phyloP scores from a whole-genome alignment of 2,797 vertebrate genomes.

The Lates japonicus region DNA sequence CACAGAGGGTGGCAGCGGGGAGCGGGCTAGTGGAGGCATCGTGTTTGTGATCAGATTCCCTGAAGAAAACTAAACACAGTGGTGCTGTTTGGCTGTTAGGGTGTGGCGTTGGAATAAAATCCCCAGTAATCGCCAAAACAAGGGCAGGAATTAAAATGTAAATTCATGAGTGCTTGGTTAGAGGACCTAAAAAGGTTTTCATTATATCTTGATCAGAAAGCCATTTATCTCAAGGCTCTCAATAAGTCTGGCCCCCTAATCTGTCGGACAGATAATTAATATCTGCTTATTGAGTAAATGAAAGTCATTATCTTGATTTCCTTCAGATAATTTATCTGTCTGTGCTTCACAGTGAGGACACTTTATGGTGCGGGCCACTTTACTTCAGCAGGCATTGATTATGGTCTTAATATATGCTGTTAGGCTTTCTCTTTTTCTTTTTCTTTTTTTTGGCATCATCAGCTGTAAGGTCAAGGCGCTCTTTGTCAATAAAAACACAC shows the following conservation, averaged over 20 bases:
- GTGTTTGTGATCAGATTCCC: constrained; percentile 59
- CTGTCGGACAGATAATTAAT: constrained; percentile 83
- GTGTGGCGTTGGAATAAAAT: constrained; percentile 46
- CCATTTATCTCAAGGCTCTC: constrained; percentile 78
- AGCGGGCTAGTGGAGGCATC: constrained; percentile 9
- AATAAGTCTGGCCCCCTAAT: constrained; percentile 75
- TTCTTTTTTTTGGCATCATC: constrained; percentile 32
- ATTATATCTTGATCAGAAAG: constrained; percentile 80
- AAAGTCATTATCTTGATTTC: constrained; percentile 84
- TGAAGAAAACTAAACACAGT: constrained; percentile 53
- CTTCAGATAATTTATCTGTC: constrained; percentile 78
- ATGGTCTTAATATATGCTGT: constrained; percentile 41
- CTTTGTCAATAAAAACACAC: constrained; percentile 30
- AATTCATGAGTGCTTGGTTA: constrained; percentile 62
- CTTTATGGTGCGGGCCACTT: constrained; percentile 63
- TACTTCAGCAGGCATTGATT: constrained; percentile 71
- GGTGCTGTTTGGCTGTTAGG: constrained; percentile 24
- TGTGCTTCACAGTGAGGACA: constrained; percentile 62
- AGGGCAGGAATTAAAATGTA: constrained; percentile 65
- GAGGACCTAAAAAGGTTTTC: constrained; percentile 77
- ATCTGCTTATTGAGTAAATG: constrained; percentile 86
- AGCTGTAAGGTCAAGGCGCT: constrained; percentile 29
- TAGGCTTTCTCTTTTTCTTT: constrained; percentile 12
- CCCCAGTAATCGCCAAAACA: constrained; percentile 53
- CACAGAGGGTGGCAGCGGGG: constrained; percentile 46